Base-by-base conservation (phyloP, 1,140 invertebrate genomes). In the Protaetia brevitarsis region DNA sequence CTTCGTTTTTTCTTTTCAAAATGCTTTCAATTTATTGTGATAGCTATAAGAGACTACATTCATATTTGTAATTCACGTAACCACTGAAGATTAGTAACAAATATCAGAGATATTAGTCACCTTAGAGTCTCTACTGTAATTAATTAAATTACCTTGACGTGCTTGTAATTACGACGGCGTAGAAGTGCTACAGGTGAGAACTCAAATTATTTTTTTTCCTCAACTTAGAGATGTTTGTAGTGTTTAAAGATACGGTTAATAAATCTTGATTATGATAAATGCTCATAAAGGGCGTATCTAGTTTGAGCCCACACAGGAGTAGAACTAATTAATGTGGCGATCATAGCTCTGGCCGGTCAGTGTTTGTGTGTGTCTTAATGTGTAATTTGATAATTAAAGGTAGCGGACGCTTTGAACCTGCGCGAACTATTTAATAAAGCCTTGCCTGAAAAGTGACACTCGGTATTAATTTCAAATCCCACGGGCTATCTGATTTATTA, bases 311-410 rank as follows among this genome's bases (percentile, higher is more conserved):
- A 71, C 70, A 71, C 70, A 71, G 68, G 61, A 71, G 70, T 69
- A 64, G 65, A 56, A 66, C 68, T 69, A 69, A 71, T 71, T 71
- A 71, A 68, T 69, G 65, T 65, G 51, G 66, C 41, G 41, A 51
- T 51, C 41, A 51, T 19, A 51, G 41, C 11, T 10, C 7, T 8
- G 37, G 7, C 41, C 41, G 11, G 1, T 23, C 19, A 51, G 16
- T 23, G 41, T 51, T 4, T 51, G 41, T 51, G 41, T 19, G 41
- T 58, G 67, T 71, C 63, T 68, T 71, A 71, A 71, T 71, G 68
- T 69, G 70, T 71, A 71, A 71, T 71, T 71, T 71, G 68, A 69
- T 68, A 69, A 71, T 71, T 71, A 71, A 71, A 69, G 63, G 41
- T 27, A 66, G 65, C 64, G 69, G 66, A 61, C 63, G 67, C 68